These are phyloP conservation scores for Beroe forskalii DNA, from an alignment of 37 sponge, comb jelly and placozoan species.

Conservation along the genomic window DNA sequence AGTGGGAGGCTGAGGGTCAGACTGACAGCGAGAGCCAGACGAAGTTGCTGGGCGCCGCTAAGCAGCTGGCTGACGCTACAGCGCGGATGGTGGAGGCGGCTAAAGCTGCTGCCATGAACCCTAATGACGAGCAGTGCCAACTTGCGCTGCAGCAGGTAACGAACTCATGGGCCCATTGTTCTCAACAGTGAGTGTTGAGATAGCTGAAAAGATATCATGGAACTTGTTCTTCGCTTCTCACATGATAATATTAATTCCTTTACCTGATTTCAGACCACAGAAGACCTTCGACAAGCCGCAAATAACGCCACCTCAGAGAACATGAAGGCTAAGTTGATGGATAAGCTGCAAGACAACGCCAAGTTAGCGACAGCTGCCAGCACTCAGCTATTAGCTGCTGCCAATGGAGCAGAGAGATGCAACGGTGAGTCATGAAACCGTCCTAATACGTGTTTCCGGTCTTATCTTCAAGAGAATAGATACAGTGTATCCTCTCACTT, in stretches of 20 bases:
- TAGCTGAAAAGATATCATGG: too few relatives aligned
- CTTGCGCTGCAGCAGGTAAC: slow-evolving; percentile 59
- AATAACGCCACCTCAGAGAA: slow-evolving; percentile 62
- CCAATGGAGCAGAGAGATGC: slow-evolving; percentile 88
- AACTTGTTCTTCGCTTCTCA: too few relatives aligned
- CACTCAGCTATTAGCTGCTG: slow-evolving; percentile 94
- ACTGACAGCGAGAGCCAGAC: slow-evolving; percentile 78
- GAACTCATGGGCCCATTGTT: neutral
- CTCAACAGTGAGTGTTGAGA: too few relatives aligned
- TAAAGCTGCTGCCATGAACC: slow-evolving; percentile 82
- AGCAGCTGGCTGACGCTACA: slow-evolving; percentile 90
- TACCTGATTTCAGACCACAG: too few relatives aligned
- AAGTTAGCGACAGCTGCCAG: slow-evolving; percentile 85
- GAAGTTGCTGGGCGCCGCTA: slow-evolving; percentile 82
- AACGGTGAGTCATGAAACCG: slow-evolving; percentile 69
- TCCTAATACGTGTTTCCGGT: slow-evolving; percentile 10
- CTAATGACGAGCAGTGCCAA: slow-evolving; percentile 66
- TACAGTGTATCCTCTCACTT: neutral
- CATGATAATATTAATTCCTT: too few relatives aligned
- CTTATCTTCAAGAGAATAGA: neutral
- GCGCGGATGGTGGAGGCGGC: slow-evolving; percentile 95
- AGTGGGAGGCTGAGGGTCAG: slow-evolving; percentile 84
- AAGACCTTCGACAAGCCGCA: slow-evolving; percentile 60
- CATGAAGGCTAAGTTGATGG: slow-evolving; percentile 65
- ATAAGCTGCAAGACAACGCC: slow-evolving; percentile 85